Evolutionary conservation across 2,888 invertebrate species (phyloP).

Genomic region (Drosophila stalkeri): DNA sequence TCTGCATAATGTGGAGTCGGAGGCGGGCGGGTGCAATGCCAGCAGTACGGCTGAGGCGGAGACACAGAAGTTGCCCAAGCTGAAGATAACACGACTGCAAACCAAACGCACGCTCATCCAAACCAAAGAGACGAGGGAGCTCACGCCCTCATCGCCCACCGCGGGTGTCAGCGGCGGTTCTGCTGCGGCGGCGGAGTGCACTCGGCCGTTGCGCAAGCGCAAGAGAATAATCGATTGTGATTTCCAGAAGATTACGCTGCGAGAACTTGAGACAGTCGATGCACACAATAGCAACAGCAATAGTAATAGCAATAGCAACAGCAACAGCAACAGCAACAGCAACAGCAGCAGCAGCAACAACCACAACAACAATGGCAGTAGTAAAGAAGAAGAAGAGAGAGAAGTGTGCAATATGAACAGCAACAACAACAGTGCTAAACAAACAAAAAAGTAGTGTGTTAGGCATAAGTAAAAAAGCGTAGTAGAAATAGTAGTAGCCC

Average conservation of each 20-base stretch:
- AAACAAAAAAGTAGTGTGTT: conserved; percentile 65
- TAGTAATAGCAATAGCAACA: conserved; percentile 20
- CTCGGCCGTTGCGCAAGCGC: conserved; percentile 87
- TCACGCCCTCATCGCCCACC: conserved; percentile 34
- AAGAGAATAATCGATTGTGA: conserved; percentile 88
- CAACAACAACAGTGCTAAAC: conserved; percentile 70
- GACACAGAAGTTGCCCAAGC: conserved; percentile 86
- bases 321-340: conserved; percentile 9
- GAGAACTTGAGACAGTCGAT: conserved; percentile 56
- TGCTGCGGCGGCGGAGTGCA: conserved; percentile 85
- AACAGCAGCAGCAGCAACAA: conserved; percentile 17
- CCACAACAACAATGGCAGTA: conserved; percentile 10
- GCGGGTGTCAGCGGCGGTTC: conserved; percentile 62
- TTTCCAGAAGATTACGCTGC: conserved; percentile 81
- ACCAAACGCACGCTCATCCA: conserved; percentile 85
- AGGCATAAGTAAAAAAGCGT: conserved; percentile 22
- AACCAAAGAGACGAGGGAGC: conserved; percentile 76
- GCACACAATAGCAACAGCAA: conserved; percentile 22
- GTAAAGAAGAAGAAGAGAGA: conserved; percentile 34
- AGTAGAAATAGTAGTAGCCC: conserved; percentile 38
- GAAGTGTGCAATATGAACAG: conserved; percentile 57
- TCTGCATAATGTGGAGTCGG: conserved; percentile 40
- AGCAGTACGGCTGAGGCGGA: conserved; percentile 55
- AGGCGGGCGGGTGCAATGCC: conserved; percentile 54
- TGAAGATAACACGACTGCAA: conserved; percentile 88